Conservation (phyloP, 1,140 invertebrate genomes). For the Stegodyphus dumicola region DNA sequence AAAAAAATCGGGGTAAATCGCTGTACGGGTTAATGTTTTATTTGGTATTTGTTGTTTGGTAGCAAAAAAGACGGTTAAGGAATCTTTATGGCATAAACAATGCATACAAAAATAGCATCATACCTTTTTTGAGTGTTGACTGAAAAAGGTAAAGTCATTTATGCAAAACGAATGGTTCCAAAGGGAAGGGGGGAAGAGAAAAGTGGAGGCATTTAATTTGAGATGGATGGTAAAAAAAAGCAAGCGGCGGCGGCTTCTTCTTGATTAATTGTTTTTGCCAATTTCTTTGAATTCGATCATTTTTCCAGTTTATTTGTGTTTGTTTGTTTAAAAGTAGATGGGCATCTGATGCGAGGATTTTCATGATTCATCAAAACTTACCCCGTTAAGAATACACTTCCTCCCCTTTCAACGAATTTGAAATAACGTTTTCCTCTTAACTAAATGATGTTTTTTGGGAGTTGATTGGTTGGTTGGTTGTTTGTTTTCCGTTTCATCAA, state of each 20-base stretch:
- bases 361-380: neutral
- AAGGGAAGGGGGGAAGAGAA: neutral
- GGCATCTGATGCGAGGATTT: neutral
- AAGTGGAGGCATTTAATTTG: slow-evolving; percentile 9
- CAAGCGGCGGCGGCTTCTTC: slow-evolving; percentile 20
- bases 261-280: slow-evolving; percentile 38
- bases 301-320: slow-evolving; percentile 27
- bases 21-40: too few relatives aligned
- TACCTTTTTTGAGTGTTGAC: too few relatives aligned
- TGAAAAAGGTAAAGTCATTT: slow-evolving; percentile 10
- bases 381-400: neutral
- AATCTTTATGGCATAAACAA: too few relatives aligned
- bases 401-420: neutral
- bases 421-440: slow-evolving; percentile 24
- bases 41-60: too few relatives aligned
- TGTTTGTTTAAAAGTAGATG: neutral
- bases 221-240: slow-evolving; percentile 7
- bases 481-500: slow-evolving; percentile 43
- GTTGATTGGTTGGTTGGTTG: neutral
- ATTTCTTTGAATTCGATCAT: slow-evolving; percentile 6
- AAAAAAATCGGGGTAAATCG: too few relatives aligned
- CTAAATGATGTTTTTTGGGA: slow-evolving; percentile 45
- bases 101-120: too few relatives aligned
- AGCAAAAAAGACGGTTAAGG: too few relatives aligned
- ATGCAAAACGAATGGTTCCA: slow-evolving; percentile 42